Evolutionary conservation across 2,113 vertebrate species (phyloP).

Genomic region (Etheostoma cragini): DNA sequence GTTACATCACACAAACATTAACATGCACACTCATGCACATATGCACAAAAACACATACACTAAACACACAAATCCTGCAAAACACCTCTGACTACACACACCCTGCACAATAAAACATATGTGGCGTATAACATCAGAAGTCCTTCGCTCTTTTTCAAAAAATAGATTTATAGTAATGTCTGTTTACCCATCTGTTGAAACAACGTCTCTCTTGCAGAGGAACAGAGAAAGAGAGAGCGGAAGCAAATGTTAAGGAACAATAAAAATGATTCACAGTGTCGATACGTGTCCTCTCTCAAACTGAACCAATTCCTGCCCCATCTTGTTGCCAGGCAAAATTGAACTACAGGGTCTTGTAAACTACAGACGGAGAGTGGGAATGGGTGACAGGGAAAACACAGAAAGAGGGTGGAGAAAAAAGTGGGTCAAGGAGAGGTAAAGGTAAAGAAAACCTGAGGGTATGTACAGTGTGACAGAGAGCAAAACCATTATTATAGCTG

Average conservation of each 20-base stretch:
- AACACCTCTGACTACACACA: slow-evolving; percentile 25
- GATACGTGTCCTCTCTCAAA: slow-evolving; percentile 68
- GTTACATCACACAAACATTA: slow-evolving; percentile 69
- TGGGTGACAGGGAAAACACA: slow-evolving; percentile 18
- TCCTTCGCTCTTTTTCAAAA: slow-evolving; percentile 52
- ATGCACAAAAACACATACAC: slow-evolving; percentile 52
- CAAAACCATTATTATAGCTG: background rate
- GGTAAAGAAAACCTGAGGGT: slow-evolving; percentile 40
- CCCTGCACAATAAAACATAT: slow-evolving; percentile 78
- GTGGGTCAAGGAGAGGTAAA: slow-evolving; percentile 50
- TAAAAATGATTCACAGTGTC: slow-evolving; percentile 81
- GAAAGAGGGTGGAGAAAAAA: slow-evolving; percentile 12
- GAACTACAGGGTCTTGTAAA: slow-evolving; percentile 63
- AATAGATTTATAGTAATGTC: slow-evolving; percentile 76
- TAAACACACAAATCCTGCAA: slow-evolving; percentile 30
- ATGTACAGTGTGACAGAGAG: background rate
- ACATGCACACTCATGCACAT: slow-evolving; percentile 51
- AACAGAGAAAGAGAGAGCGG: slow-evolving; percentile 33
- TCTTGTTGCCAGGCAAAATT: slow-evolving; percentile 75
- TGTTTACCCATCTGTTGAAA: slow-evolving; percentile 84
- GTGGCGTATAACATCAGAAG: slow-evolving; percentile 65
- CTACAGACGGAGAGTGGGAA: slow-evolving; percentile 46
- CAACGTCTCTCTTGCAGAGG: slow-evolving; percentile 55
- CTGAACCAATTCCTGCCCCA: slow-evolving; percentile 63
- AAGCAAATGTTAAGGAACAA: slow-evolving; percentile 79